Percentiles rank a stretch among this genome's conserved stretches.
Evolutionary conservation across 2,797 vertebrate genomes (phyloP).

Genomic region (Tauraco hartlaubi): DNA sequence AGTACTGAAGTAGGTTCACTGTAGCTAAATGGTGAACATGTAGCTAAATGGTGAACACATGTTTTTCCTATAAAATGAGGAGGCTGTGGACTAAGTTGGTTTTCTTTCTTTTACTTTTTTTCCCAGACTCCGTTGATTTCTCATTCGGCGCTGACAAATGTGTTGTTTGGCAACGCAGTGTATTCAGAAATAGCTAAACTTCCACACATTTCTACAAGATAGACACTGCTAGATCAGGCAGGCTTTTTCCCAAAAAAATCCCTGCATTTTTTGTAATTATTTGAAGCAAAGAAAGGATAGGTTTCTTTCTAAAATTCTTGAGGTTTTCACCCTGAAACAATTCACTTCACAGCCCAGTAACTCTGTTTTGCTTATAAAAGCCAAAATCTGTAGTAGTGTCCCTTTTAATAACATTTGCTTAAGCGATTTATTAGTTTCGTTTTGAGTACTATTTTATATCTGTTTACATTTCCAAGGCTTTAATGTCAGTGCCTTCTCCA

Average conservation of each 20-base stretch:
- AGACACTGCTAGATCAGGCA: not conserved
- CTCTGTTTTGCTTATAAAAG: not conserved
- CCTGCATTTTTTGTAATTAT: not conserved
- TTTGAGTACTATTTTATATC: not conserved
- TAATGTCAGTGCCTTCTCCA: conserved; percentile 59
- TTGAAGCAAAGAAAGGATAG: not conserved
- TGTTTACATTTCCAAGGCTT: conserved; percentile 26
- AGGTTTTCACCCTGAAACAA: not conserved
- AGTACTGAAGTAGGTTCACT: not conserved
- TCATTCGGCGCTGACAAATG: not conserved
- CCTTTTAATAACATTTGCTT: not conserved
- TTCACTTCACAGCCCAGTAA: not conserved
- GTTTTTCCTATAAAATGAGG: not conserved
- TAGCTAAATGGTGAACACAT: not conserved
- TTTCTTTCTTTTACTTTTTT: not conserved
- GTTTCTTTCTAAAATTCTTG: not conserved
- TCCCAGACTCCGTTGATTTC: not conserved
- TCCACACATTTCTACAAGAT: not conserved
- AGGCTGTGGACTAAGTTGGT: not conserved
- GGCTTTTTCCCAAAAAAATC: not conserved
- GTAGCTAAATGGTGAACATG: conserved; percentile 5
- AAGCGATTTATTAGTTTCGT: not conserved
- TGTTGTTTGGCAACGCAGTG: not conserved
- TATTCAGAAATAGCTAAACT: not conserved
- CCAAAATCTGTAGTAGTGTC: not conserved